Evolutionary conservation across 1,140 invertebrate genomes (phyloP).

Genomic region (Akabosia matsudoensis): DNA sequence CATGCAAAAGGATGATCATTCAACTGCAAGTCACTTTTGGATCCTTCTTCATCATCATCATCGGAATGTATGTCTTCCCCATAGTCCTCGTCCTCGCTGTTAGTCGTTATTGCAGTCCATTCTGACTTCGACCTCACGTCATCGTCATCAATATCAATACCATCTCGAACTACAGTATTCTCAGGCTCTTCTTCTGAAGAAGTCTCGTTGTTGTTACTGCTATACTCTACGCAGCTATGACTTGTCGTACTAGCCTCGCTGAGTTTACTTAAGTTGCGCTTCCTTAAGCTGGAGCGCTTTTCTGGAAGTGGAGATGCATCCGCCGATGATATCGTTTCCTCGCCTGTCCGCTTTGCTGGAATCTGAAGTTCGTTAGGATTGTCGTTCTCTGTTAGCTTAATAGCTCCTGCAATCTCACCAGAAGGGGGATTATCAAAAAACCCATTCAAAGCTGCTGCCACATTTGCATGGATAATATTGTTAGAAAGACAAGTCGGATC

Average conservation of each 20-base stretch:
- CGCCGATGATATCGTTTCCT: neutral
- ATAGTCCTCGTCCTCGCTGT: constrained; percentile 53
- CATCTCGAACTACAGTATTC: constrained; percentile 34
- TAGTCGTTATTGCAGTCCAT: constrained; percentile 53
- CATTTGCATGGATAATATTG: constrained; percentile 35
- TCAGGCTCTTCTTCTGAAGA: constrained; percentile 35
- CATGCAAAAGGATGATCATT: constrained; percentile 62
- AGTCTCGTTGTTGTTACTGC: constrained; percentile 38
- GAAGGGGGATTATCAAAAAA: constrained; percentile 25
- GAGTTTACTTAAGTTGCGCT: constrained; percentile 41
- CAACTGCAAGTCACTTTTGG: constrained; percentile 47
- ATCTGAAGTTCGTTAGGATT: neutral
- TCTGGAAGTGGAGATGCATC: neutral
- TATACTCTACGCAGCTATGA: constrained; percentile 33
- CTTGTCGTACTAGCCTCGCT: constrained; percentile 42
- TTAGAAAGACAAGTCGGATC: constrained; percentile 1
- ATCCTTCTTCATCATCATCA: constrained; percentile 40
- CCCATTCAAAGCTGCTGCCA: constrained; percentile 31
- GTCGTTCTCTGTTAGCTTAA: neutral
- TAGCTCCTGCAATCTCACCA: neutral
- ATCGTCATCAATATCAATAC: constrained; percentile 47
- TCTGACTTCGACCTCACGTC: constrained; percentile 52
- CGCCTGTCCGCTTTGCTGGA: neutral
- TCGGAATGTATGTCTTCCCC: constrained; percentile 28
- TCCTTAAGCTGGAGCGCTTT: constrained; percentile 35